phyloP scores from a whole-genome alignment of 2,888 invertebrate species.

The Danaus chrysippus region DNA sequence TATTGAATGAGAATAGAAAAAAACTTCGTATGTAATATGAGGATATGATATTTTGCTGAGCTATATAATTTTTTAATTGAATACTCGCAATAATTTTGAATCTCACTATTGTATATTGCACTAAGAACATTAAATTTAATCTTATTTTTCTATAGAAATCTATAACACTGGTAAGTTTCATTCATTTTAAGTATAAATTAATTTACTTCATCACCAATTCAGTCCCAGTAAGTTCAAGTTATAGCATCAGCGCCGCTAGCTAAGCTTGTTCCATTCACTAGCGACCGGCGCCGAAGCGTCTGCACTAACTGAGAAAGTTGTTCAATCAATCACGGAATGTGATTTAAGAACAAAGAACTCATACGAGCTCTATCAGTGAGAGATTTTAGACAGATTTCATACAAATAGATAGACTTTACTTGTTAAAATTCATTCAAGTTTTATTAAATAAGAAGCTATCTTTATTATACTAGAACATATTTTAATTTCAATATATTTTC shows the following conservation, averaged over 20 bases:
- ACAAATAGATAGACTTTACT: constrained; percentile 14
- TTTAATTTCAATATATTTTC: neutral
- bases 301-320: constrained; percentile 39
- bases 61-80: too few species aligned
- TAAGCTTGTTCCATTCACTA: constrained; percentile 31
- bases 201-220: too few species aligned
- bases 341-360: constrained; percentile 29
- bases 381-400: constrained; percentile 15
- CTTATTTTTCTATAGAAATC: too few species aligned
- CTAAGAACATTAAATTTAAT: too few species aligned
- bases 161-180: too few species aligned
- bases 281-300: constrained; percentile 57
- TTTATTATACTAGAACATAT: neutral
- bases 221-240: neutral
- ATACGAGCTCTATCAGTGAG: constrained; percentile 26
- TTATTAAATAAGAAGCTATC: neutral
- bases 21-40: too few species aligned
- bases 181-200: too few species aligned
- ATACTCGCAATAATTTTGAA: too few species aligned
- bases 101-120: too few species aligned
- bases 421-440: neutral
- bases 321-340: constrained; percentile 34
- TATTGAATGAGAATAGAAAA: too few species aligned
- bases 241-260: constrained; percentile 8
- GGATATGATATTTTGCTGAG: too few species aligned